A percentile compares a stretch with the other conserved stretches of the same genome.
These are phyloP conservation scores for Willisornis vidua DNA, from an alignment of 2,113 vertebrate species.

Conservation along the genomic window DNA sequence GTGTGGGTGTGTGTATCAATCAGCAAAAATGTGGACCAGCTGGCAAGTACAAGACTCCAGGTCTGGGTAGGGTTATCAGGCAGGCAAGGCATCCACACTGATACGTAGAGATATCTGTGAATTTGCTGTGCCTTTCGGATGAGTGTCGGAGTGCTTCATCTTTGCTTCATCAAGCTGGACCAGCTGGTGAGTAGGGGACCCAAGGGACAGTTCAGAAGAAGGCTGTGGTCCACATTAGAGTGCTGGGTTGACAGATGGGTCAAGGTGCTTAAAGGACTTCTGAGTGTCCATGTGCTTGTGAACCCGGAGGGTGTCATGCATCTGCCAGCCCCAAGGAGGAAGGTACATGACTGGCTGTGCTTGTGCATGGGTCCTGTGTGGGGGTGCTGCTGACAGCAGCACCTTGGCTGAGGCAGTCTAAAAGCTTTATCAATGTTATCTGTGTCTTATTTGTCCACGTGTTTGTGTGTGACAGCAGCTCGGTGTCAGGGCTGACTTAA, in stretches of 20 bases:
- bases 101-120: not conserved
- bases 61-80: not conserved
- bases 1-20: not conserved
- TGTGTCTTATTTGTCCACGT: not conserved
- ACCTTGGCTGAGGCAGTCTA: not conserved
- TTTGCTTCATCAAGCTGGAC: not conserved
- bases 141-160: not conserved
- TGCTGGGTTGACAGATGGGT: not conserved
- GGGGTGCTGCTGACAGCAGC: not conserved
- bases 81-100: not conserved
- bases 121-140: not conserved
- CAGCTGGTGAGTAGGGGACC: not conserved
- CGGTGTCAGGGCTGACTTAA: not conserved
- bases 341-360: not conserved
- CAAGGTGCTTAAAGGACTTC: rapidly evolving
- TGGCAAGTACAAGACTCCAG: not conserved
- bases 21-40: not conserved
- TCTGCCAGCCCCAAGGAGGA: not conserved
- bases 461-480: not conserved
- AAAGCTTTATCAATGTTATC: not conserved
- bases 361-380: rapidly evolving
- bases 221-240: not conserved
- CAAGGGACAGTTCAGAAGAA: not conserved
- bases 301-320: not conserved
- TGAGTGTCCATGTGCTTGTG: not conserved